A percentile compares a stretch with the other conserved stretches of the same genome.
Conservation (phyloP, 2,797 vertebrate genomes). For the Microhierax caerulescens region DNA sequence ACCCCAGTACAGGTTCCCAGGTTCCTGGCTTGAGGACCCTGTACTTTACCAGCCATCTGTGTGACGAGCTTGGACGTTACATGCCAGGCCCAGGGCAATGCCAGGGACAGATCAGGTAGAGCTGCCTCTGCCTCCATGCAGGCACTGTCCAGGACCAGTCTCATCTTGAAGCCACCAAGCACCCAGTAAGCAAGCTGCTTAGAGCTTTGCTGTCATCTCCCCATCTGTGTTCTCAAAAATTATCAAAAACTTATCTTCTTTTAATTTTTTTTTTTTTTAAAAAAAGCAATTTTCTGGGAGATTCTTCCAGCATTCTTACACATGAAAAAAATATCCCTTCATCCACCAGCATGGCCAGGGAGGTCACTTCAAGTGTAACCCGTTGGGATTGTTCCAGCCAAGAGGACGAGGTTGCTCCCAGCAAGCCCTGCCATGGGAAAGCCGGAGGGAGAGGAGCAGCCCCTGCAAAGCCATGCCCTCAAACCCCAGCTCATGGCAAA, state of each 20-base stretch:
- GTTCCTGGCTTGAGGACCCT: background rate
- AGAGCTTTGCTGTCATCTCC: background rate
- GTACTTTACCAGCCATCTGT: background rate
- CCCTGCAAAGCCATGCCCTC: background rate
- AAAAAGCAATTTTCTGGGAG: background rate
- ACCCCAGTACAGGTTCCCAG: background rate
- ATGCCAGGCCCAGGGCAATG: background rate
- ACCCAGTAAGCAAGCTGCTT: background rate
- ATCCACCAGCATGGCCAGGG: background rate
- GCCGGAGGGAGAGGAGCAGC: background rate
- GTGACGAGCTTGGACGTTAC: background rate
- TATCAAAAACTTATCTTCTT: background rate
- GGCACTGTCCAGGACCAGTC: background rate
- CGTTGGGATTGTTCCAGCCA: background rate
- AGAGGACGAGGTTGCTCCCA: background rate
- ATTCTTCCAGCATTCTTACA: background rate
- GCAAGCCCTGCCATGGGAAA: background rate
- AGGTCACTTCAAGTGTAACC: background rate
- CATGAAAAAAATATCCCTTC: background rate
- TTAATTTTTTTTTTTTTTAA: too few relatives aligned
- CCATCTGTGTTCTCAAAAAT: background rate
- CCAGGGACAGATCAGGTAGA: background rate
- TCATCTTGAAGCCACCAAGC: background rate
- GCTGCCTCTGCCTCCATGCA: background rate
- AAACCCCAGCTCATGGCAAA: background rate